These are phyloP conservation scores for Lathronympha strigana DNA, from an alignment of 2,888 invertebrate genomes.

Conservation along the genomic window DNA sequence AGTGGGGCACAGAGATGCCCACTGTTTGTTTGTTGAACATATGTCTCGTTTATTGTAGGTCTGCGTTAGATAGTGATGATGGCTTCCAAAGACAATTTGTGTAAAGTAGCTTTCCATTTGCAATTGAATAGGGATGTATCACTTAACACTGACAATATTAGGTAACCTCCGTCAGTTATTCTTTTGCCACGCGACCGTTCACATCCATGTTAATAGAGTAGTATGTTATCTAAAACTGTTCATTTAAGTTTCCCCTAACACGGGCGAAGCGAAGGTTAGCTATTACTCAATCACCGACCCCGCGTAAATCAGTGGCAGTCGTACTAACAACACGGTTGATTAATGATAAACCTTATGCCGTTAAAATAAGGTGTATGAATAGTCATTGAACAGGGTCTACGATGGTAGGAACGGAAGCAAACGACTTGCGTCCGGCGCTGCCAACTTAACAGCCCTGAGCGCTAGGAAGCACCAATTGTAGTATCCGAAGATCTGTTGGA, in stretches of 20 bases:
- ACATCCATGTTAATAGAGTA: not conserved
- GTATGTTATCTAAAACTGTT: no score
- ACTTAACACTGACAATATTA: not conserved
- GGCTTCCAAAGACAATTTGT: not conserved
- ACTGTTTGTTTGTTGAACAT: no score
- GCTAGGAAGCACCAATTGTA: slow-evolving; percentile 38
- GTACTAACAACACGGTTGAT: not conserved
- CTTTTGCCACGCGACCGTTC: not conserved
- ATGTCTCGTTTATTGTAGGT: not conserved
- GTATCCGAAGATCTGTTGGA: slow-evolving; percentile 39
- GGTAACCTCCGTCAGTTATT: not conserved
- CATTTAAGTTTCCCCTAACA: slow-evolving; percentile 30
- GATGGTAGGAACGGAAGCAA: slow-evolving; percentile 49
- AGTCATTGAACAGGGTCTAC: not conserved
- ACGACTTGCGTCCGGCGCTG: slow-evolving; percentile 32
- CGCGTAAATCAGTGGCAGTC: slow-evolving; percentile 48
- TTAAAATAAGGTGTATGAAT: not conserved
- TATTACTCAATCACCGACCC: slow-evolving; percentile 43
- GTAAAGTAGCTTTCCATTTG: not conserved
- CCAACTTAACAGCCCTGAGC: slow-evolving; percentile 34
- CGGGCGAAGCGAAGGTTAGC: slow-evolving; percentile 36
- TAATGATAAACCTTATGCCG: not conserved
- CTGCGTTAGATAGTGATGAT: not conserved
- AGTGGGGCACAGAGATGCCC: no score
- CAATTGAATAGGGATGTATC: not conserved